A percentile compares a stretch with the other conserved stretches of the same genome.
phyloP scores from a whole-genome alignment of 2,113 vertebrate genomes.

The Arizona elegans region DNA sequence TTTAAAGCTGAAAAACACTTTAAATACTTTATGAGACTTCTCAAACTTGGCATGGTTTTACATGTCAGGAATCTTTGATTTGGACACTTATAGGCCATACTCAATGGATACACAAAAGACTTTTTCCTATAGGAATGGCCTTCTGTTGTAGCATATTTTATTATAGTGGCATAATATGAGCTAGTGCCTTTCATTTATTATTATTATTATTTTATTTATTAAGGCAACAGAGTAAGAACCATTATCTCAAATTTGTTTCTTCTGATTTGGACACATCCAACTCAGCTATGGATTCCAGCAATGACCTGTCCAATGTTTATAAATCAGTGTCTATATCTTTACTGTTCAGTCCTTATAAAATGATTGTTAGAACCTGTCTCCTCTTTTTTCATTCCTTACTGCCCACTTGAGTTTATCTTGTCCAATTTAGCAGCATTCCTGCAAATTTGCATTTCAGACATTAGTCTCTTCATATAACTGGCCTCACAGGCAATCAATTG shows the following conservation, averaged over 20 bases:
- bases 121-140: background rate
- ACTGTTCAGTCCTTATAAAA: background rate
- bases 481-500: background rate
- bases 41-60: background rate
- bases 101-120: background rate
- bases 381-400: background rate
- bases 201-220: background rate
- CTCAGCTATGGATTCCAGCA: background rate
- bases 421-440: background rate
- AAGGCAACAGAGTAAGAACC: background rate
- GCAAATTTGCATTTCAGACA: background rate
- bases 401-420: background rate
- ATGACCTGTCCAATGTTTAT: background rate
- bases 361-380: background rate
- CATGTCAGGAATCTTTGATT: background rate
- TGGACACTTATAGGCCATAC: background rate
- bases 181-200: background rate
- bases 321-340: background rate
- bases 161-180: background rate
- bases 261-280: background rate
- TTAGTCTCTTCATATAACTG: background rate
- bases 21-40: background rate
- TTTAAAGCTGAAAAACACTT: background rate
- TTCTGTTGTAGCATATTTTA: background rate
- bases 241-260: slow-evolving; percentile 10